Base-by-base conservation (phyloP, 2,113 vertebrate genomes). In the Barbus barbus region DNA sequence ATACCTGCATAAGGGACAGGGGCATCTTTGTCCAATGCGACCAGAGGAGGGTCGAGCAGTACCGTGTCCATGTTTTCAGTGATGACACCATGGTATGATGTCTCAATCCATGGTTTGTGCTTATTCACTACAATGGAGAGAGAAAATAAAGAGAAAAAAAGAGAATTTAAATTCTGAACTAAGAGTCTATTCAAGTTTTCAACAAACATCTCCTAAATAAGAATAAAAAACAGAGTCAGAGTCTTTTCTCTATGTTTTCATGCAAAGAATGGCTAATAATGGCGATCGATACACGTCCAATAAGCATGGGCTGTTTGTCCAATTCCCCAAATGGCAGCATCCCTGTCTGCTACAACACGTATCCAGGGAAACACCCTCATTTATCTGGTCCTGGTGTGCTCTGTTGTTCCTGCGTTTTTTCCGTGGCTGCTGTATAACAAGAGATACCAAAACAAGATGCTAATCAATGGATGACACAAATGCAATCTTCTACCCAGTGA, bases 31-130 rank as follows among this genome's bases (percentile, higher is more conserved):
- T 99, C 98, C 87, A 99, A 90, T 63, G 98, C 98, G 5, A 99
- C 96, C 44, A 99, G 94, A 0, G 98, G 98, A 74, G 98, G 98
- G 89, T 99, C 98, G 94, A 99, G 91, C 90, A 98, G 95, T 73
- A 99, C 97, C 0, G 95, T 98, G 89, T 97, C 96, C 9, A 96
- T 96, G 93, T 99, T 99, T 92, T 99, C 98, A 0, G 96, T 97
- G 90, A 99, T 95, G 89, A 99, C 95, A 75, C 98, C 98, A 9
- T 99, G 98, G 89, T 99, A 99, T 0, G 98, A 98, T 0, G 97
- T 97, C 93, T 99, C 98, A 60, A 99, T 98, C 98, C 98, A 99
- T 3, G 98, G 98, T 82, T 99, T 99, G 93, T 99, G 98, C 89
- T 98, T 99, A 92, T 99, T 99, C 81, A 98, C 98, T 99, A 87